These are phyloP conservation scores for Cryptomyrus ogoouensis DNA, from an alignment of 2,113 vertebrate genomes.

Conservation along the genomic window DNA sequence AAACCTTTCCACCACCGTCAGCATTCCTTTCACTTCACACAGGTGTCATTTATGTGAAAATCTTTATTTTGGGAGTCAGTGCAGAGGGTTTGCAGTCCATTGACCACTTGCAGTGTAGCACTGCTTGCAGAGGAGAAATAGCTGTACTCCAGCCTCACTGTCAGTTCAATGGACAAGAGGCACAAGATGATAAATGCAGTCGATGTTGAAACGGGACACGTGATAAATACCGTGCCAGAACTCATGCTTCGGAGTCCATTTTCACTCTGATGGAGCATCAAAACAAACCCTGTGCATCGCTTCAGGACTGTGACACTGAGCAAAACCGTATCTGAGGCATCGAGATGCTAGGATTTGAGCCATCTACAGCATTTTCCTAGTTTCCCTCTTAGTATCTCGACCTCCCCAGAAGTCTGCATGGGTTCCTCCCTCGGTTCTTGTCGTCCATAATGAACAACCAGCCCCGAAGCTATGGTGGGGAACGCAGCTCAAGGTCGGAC, in stretches of 20 bases:
- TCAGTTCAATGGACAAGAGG: constrained; percentile 43
- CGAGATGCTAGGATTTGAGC: neutral
- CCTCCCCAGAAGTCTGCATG: neutral
- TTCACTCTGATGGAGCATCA: constrained; percentile 33
- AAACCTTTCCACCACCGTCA: neutral
- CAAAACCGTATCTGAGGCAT: neutral
- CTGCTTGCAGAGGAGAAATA: constrained; percentile 40
- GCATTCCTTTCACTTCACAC: neutral
- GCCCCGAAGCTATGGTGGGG: neutral
- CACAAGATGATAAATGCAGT: constrained; percentile 55
- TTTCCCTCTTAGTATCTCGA: neutral
- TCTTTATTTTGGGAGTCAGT: neutral
- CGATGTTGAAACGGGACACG: constrained; percentile 49
- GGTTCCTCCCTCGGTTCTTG: neutral
- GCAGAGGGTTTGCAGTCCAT: neutral
- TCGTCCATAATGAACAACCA: neutral
- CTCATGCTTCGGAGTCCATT: constrained; percentile 26
- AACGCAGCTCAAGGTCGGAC: neutral
- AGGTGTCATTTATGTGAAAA: neutral
- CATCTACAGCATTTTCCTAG: neutral
- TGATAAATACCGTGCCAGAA: constrained; percentile 39
- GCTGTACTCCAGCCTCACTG: constrained; percentile 46
- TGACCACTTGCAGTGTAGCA: neutral
- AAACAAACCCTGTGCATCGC: neutral
- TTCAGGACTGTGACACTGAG: neutral